Evolutionary conservation across 1,140 invertebrate species (phyloP), one percentile per base, ranked within the genome.

Genomic region (Polypedilum pembai): DNA sequence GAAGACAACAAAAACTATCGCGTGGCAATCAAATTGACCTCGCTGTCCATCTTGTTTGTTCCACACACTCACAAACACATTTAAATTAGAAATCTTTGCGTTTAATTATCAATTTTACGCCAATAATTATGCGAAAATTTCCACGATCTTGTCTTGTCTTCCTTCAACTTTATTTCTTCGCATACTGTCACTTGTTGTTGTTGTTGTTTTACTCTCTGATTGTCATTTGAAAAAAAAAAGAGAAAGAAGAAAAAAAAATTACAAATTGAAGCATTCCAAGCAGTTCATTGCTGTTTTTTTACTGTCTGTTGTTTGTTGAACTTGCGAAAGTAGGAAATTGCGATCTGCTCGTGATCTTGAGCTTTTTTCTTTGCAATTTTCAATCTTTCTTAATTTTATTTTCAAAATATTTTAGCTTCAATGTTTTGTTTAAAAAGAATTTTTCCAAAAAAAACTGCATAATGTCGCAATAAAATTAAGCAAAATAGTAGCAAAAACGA

Each of bases 31-130:
- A 33, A 33, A 33, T 56, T 56, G 45, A 56, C 45, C 45, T 56
- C 45, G 45, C 45, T 56, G 45, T 56, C 45, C 45, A 56, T 56
- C 45, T 12, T n/a, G n/a, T 15, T 56, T 56, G 41, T 45, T 45
- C 8, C 41, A 45, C 15, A 45, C 45, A n/a, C 12, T 4, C 41
- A 12, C 41, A 45, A 12, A 12, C 4, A 4, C 45, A 56, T n/a
- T 15, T 56, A 56, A 56, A 56, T 56, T n/a, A n/a, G 45, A 56
- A 33, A 33, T 33, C 45, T 56, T n/a, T 69, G 65, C 17, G 17
- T 69, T 69, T 69, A 69, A 69, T 69, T 69, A 69, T 69, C 65
- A 69, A 69, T 69, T 69, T 69, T 69, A 69, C 17, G 65, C 65
- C 65, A 69, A 69, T 69, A 69, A 69, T 69, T 69, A 69, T 69